Evolutionary conservation across 2,797 vertebrate genomes (phyloP), one percentile per base, ranked within the genome.

Genomic region (Orestias chungarensis): DNA sequence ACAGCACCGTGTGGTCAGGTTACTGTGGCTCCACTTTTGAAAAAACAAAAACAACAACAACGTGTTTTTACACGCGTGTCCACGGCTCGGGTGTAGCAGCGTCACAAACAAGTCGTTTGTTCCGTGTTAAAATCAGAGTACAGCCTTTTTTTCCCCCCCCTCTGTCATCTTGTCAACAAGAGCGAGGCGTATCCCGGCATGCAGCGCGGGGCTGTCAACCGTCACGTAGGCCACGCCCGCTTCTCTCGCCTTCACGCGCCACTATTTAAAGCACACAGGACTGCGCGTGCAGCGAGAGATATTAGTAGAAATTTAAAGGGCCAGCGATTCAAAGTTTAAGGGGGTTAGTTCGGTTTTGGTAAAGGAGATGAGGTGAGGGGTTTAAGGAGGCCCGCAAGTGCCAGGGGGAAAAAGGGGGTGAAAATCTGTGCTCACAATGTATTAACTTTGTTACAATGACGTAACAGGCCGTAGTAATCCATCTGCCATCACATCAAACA

Each of bases 101-200:
- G 44, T 1, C 0, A 33, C 3, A 0, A 12, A 29, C 70, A 3
- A 23, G 0, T 8, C 7, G 57, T 14, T 55, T 9, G 69, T 66
- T 64, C 10, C 12, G 64, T 43, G 42, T 64, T 9, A 29, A 23
- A 78, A 27, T 84, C 66, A 75, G 8, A 68, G 68, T 42, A 2
- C 46, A 55, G 31, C 20, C 8, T 15, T 43, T 40, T 77, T 50
- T n/a, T n/a, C n/a, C n/a, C n/a, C n/a, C n/a, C n/a, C n/a, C 33
- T 35, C 76, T 49, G 75, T 79, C 84, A 86, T 79, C 80, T 74
- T 88, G 91, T 92, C 88, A 92, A 93, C 89, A 92, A 83, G 66
- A 75, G 55, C 70, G 79, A 11, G 57, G 75, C 52, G 0, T 87
- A 79, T 91, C 91, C 90, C 89, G 57, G 70, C 86, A 93, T 87